Evolutionary conservation across 2,113 vertebrate genomes (phyloP).

Genomic region (Gymnorhina tibicen): DNA sequence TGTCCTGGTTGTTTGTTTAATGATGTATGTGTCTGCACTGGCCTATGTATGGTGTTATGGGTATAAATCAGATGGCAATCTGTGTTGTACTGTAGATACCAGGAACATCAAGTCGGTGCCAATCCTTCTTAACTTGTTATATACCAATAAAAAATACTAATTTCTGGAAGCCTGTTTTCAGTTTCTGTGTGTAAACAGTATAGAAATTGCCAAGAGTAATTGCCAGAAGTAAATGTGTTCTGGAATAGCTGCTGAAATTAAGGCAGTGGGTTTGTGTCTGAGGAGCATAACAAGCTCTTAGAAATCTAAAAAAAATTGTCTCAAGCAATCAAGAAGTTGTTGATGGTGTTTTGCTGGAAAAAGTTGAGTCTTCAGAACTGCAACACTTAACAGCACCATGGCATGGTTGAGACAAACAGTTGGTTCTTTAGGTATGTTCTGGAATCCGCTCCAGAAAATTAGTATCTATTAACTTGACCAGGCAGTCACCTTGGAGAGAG

Average conservation of each 20-base stretch:
- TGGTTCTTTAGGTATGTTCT: neutral
- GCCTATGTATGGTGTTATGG: neutral
- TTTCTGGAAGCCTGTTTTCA: neutral
- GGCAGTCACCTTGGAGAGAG: neutral
- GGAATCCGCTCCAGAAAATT: neutral
- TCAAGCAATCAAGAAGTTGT: neutral
- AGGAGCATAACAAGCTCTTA: neutral
- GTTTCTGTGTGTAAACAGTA: neutral
- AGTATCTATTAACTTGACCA: neutral
- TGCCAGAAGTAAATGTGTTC: neutral
- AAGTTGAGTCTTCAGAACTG: neutral
- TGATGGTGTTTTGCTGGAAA: neutral
- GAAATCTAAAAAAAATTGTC: neutral
- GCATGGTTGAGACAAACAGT: neutral
- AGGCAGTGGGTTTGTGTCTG: neutral
- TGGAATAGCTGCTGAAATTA: neutral
- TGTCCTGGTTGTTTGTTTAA: neutral
- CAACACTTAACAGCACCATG: rapidly evolving
- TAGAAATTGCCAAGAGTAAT: neutral
- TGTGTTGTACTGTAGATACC: neutral
- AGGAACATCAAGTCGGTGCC: neutral
- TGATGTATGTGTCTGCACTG: neutral
- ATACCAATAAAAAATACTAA: rapidly evolving
- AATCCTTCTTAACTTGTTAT: neutral
- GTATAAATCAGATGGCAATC: neutral